Conservation (phyloP, 2,113 vertebrate species). For the Crotophaga sulcirostris region DNA sequence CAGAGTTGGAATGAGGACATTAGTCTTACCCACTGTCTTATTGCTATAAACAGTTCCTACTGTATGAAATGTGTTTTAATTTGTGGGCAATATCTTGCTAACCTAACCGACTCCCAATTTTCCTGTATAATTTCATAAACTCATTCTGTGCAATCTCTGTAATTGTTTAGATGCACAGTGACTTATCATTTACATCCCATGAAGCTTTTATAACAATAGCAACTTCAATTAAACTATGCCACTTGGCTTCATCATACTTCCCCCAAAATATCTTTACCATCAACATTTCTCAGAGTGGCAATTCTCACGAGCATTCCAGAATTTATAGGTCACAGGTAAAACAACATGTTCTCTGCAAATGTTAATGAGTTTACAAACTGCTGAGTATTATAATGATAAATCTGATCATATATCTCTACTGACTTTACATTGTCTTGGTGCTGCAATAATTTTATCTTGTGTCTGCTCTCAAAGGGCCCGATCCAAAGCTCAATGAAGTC, state of each 20-base stretch:
- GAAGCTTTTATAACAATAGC: not conserved
- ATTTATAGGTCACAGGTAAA: slow-evolving; percentile 58
- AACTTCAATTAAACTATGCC: slow-evolving; percentile 8
- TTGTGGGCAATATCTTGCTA: not conserved
- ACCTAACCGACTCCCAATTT: not conserved
- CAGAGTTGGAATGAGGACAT: not conserved
- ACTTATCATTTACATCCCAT: slow-evolving; percentile 1
- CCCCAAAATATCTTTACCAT: slow-evolving; percentile 9
- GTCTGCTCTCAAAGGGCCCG: slow-evolving; percentile 9
- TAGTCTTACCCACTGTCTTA: not conserved
- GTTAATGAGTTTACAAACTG: slow-evolving; percentile 66
- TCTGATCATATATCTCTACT: slow-evolving; percentile 34
- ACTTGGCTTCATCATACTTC: not conserved
- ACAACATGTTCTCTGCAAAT: slow-evolving; percentile 40
- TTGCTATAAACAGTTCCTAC: not conserved
- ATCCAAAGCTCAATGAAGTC: slow-evolving; percentile 31
- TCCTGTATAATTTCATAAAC: not conserved
- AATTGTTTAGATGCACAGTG: not conserved
- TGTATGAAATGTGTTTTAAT: not conserved
- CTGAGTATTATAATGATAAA: slow-evolving; percentile 44
- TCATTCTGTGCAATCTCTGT: not conserved
- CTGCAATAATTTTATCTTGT: slow-evolving; percentile 18
- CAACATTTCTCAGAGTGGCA: not conserved
- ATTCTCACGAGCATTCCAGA: slow-evolving; percentile 23
- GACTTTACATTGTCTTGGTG: not conserved